Conservation (phyloP, 2,888 invertebrate species). For the Drepanosiphum platanoidis region DNA sequence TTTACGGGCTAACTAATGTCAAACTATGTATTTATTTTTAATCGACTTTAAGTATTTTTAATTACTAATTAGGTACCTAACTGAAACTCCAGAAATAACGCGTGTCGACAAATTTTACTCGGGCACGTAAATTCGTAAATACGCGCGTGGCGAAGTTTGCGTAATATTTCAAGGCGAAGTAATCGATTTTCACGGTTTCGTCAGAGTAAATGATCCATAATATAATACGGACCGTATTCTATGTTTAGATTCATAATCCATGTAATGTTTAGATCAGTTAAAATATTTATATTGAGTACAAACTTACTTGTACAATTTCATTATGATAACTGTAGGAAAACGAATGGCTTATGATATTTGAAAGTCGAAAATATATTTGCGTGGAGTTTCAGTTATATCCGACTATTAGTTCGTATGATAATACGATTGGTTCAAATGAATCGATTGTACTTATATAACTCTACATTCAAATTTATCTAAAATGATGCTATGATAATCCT, state of each 20-base stretch:
- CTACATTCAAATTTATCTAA: constrained; percentile 27
- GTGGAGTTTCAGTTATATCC: constrained; percentile 4
- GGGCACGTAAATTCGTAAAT: too few species aligned
- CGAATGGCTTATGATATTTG: background rate
- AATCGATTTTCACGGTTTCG: background rate
- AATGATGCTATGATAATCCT: constrained; percentile 38
- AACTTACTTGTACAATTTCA: too few species aligned
- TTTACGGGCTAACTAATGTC: background rate
- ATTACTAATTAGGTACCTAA: constrained; percentile 10
- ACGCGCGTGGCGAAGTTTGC: background rate
- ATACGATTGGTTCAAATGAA: constrained; percentile 12
- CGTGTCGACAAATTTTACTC: too few species aligned
- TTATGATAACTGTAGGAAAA: background rate
- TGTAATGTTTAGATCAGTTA: too few species aligned
- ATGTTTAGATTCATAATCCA: background rate
- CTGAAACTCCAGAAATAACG: background rate
- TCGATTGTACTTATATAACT: constrained; percentile 11
- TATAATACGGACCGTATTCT: too few species aligned
- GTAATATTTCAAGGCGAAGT: background rate
- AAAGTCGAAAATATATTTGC: background rate
- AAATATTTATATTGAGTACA: too few species aligned
- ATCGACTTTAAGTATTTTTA: constrained; percentile 13
- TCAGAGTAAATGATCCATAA: background rate
- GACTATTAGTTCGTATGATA: background rate
- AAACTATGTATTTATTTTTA: constrained; percentile 15